Evolutionary conservation across 92 coral and sea anemone species (phyloP), one percentile per base, ranked within the genome.

Genomic region (Zoanthus gigantus): DNA sequence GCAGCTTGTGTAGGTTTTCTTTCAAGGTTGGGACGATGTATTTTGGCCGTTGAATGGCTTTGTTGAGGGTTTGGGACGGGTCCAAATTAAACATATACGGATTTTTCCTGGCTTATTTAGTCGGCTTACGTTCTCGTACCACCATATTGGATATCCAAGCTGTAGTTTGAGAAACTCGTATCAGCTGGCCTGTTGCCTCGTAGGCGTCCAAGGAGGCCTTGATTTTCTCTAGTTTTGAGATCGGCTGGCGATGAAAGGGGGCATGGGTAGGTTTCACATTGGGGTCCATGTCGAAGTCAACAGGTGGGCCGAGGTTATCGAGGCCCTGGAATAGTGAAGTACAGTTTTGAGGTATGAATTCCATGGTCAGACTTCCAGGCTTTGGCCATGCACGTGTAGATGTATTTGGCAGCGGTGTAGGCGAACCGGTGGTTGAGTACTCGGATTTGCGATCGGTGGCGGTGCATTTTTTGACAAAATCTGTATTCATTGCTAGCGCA

Each of bases 91-190:
- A 75, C 89, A 84, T 7, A 76, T 56, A 6, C 89, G 85, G 2
- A 68, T 71, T 54, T 83, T 83, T 53, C 63, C 68, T 12, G 87
- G 58, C 16, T 84, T 84, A 4, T 4, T 79, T 78, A 44, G 92
- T 84, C 29, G 89, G 58, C 8, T 69, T 53, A 32, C 74, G 50
- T 58, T 82, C 91, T 56, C 76, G 81, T 0, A 82, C 83, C 11
- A 82, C 91, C 83, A 88, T 88, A 74, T 88, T 84, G 58, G 92
- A 89, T 66, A 89, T 89, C 89, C 85, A 89, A 63, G 77, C 87
- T 15, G 88, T 81, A 11, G 91, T 60, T 50, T 83, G 18, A 13
- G 66, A 58, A 9, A 88, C 75, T 74, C 76, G 54, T 3, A 83
- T 54, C 76, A 88, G 76, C 71, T 88, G 91, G 83, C 88, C 88